Base-by-base conservation (phyloP, 2,888 invertebrate genomes). In the Sceliomorpha sp. region DNA sequence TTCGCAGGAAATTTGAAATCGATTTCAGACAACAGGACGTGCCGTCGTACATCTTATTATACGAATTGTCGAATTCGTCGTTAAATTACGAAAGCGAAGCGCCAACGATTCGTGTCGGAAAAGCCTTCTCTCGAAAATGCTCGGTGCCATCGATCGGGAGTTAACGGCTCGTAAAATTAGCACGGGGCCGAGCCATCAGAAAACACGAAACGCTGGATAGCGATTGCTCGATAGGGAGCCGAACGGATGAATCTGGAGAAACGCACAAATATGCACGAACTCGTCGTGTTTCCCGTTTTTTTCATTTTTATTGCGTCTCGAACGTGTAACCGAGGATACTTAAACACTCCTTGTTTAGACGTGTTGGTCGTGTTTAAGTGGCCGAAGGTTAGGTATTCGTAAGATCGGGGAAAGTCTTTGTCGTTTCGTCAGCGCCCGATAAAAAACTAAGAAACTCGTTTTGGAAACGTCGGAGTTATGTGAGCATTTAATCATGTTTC, bases 161-260 rank as follows among this genome's bases (percentile, higher is more conserved):
- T 85, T 85, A 87, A 86, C 86, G 86, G 85, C 82, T 87, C 86
- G 87, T 86, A 85, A 87, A 87, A 87, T 87, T 87, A 85, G 82
- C 75, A 68, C 64, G 60, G 70, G 70, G 58, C 51, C 55, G 76
- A 72, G 73, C 59, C 47, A 73, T 73, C 73, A 79, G 77, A 76
- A 81, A 80, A 74, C 70, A 75, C 20, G 72, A 74, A 73, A 72
- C 67, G 56, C 68, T 63, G 42, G 10, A 58, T 36, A 64, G 24
- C 37, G 39, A 58, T 66, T 56, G 62, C n/a, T 45, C 44, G 32
- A 50, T 59, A 51, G 50, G 40, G 37, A 10, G 14, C 13, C 27
- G 24, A 34, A 13, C 13, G 26, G 4, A 34, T 9, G 9, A 20
- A n/a, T 20, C n/a, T n/a, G n/a, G n/a, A n/a, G n/a, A n/a, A n/a